Percentiles rank a stretch among this genome's conserved stretches.
Evolutionary conservation across 2,888 invertebrate genomes (phyloP).

Genomic region (Microctonus aethiopoides): DNA sequence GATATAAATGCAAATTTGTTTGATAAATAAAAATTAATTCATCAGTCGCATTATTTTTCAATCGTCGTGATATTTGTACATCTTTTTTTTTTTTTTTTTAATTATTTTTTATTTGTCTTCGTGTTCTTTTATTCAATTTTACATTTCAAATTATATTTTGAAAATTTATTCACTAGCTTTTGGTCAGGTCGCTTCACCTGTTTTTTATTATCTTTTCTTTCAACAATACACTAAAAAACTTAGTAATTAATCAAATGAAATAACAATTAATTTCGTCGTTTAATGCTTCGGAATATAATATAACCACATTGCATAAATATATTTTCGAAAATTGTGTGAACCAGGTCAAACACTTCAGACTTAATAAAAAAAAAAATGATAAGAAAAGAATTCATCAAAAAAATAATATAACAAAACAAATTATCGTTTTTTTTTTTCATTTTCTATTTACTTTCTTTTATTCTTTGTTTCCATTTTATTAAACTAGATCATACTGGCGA

Average conservation of each 20-base stretch:
- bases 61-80: background rate
- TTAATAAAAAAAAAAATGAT: slow-evolving; percentile 8
- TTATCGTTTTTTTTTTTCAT: slow-evolving; percentile 2
- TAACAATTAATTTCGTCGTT: background rate
- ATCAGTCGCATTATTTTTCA: no score
- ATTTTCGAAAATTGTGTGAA: background rate
- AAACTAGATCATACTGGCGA: no score
- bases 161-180: background rate
- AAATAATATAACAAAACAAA: slow-evolving; percentile 9
- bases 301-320: no score
- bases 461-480: no score
- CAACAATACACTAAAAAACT: background rate
- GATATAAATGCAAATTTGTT: slow-evolving; percentile 23
- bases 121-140: background rate
- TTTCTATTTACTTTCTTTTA: slow-evolving; percentile 9
- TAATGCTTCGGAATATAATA: no score
- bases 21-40: background rate
- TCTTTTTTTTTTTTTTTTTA: background rate
- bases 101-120: background rate
- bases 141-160: background rate
- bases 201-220: background rate
- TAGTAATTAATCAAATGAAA: background rate
- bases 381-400: slow-evolving; percentile 15
- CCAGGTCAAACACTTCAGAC: background rate
- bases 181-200: background rate